Percentiles rank a stretch among this genome's conserved stretches.
Conservation (phyloP, 2,797 vertebrate genomes). For the Poecilia velifera region DNA sequence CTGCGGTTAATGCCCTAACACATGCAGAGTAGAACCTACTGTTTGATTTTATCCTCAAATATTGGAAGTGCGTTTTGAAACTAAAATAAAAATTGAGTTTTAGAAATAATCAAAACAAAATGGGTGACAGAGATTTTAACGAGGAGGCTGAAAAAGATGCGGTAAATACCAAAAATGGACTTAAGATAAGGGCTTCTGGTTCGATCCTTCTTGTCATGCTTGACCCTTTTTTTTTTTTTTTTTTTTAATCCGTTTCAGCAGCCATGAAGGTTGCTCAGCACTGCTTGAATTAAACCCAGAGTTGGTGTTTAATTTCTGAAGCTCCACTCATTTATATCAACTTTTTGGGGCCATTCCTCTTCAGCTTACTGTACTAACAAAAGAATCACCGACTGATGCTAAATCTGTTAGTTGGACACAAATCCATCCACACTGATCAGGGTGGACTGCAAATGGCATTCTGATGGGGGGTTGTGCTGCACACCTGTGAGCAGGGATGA, state of each 20-base stretch:
- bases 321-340: constrained; percentile 43
- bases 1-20: constrained; percentile 48
- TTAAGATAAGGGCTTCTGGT: constrained; percentile 79
- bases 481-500: constrained; percentile 26
- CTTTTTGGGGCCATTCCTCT: constrained; percentile 23
- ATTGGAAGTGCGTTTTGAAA: constrained; percentile 71
- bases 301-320: constrained; percentile 25
- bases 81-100: constrained; percentile 66
- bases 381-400: constrained; percentile 38
- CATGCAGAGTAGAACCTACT: constrained; percentile 53
- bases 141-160: constrained; percentile 45
- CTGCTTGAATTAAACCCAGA: constrained; percentile 38
- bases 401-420: constrained; percentile 25
- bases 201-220: constrained; percentile 41
- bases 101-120: constrained; percentile 60
- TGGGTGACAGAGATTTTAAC: constrained; percentile 66
- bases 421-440: constrained; percentile 16
- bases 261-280: constrained; percentile 12
- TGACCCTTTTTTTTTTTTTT: background rate
- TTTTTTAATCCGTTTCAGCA: constrained; percentile 11
- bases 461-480: background rate
- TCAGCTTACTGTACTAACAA: constrained; percentile 48
- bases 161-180: constrained; percentile 76
- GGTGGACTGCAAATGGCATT: constrained; percentile 10
- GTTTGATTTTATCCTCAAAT: constrained; percentile 65